Evolutionary conservation across 2,797 vertebrate genomes (phyloP).

Genomic region (Erpetoichthys calabaricus): DNA sequence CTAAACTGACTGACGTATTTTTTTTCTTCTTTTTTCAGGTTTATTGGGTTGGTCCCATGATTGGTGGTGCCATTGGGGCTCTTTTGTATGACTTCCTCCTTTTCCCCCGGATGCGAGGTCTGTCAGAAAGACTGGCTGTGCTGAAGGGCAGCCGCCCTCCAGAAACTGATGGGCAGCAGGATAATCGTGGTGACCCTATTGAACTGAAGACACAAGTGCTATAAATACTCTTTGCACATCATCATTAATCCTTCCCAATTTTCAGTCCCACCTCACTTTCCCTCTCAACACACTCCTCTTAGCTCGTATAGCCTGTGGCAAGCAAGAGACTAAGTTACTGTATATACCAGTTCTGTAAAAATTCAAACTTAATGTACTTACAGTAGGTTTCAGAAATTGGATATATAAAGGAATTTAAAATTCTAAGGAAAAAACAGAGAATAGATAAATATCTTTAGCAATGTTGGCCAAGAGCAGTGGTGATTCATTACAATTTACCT

Average conservation of each 20-base stretch:
- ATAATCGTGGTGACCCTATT: conserved; percentile 65
- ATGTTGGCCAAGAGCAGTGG: no score
- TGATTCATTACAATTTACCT: no score
- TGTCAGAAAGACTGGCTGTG: conserved; percentile 74
- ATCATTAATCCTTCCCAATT: background rate
- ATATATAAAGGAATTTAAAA: no score
- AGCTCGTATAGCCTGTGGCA: background rate
- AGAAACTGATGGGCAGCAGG: conserved; percentile 56
- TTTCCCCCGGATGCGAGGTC: conserved; percentile 69
- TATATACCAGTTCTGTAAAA: no score
- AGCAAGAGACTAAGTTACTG: no score
- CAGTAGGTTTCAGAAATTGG: no score
- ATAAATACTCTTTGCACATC: conserved; percentile 19
- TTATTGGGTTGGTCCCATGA: conserved; percentile 87
- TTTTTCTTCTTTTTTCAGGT: conserved; percentile 43
- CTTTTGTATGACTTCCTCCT: conserved; percentile 82
- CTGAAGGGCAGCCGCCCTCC: conserved; percentile 64
- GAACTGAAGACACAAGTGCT: conserved; percentile 81
- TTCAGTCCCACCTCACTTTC: background rate
- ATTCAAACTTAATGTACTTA: no score
- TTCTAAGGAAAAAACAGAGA: no score
- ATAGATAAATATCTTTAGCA: no score
- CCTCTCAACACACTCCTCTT: background rate
- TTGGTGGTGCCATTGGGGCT: conserved; percentile 69
- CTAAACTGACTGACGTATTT: background rate